Evolutionary conservation across 1,140 invertebrate species (phyloP).

Genomic region (Metaphire vulgaris): DNA sequence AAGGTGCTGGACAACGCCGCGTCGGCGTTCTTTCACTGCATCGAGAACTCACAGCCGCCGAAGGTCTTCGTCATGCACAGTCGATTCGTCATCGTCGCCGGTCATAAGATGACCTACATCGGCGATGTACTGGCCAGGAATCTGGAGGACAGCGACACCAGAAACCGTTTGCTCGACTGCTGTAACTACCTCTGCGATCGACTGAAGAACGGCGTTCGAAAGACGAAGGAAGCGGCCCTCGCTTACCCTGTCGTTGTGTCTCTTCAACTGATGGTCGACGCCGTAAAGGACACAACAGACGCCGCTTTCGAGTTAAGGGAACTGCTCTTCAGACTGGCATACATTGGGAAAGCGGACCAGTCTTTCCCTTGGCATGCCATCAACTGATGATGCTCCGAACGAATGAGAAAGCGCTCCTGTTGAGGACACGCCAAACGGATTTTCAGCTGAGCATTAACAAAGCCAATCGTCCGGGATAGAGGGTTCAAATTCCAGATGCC

Average conservation of each 20-base stretch:
- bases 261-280: not conserved
- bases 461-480: too few relatives aligned
- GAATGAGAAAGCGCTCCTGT: too few relatives aligned
- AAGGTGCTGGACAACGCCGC: conserved; percentile 78
- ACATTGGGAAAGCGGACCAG: not conserved
- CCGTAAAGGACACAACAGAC: not conserved
- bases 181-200: conserved; percentile 76
- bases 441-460: too few relatives aligned
- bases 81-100: conserved; percentile 85
- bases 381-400: too few relatives aligned
- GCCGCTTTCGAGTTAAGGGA: not conserved
- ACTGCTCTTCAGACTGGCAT: not conserved
- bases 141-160: conserved; percentile 65
- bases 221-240: conserved; percentile 80
- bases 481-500: too few relatives aligned
- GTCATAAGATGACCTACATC: conserved; percentile 84
- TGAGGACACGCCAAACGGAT: too few relatives aligned
- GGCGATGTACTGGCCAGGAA: conserved; percentile 75
- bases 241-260: conserved; percentile 36
- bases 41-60: conserved; percentile 85
- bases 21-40: conserved; percentile 79
- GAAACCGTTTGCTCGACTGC: conserved; percentile 66
- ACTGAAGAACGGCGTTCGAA: conserved; percentile 71
- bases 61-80: conserved; percentile 86
- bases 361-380: not conserved